Evolutionary conservation across 1,140 invertebrate genomes (phyloP).

Genomic region (Mya arenaria): DNA sequence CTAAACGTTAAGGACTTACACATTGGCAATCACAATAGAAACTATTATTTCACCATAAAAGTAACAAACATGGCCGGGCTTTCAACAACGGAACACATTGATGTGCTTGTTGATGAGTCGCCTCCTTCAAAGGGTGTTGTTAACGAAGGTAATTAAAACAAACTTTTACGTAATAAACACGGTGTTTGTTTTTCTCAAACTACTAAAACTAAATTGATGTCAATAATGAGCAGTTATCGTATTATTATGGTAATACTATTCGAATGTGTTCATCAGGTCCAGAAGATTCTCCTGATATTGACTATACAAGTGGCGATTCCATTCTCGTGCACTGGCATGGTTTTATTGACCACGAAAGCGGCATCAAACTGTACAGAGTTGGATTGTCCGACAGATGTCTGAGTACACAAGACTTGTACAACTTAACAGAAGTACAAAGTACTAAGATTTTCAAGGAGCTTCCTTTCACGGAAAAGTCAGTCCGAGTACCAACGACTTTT

Average conservation of each 20-base stretch:
- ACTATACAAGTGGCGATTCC: conserved; percentile 57
- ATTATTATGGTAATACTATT: too few species aligned
- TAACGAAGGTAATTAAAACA: too few species aligned
- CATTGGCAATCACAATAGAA: conserved; percentile 61
- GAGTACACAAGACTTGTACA: conserved; percentile 21
- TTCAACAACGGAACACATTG: conserved; percentile 27
- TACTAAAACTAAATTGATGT: too few species aligned
- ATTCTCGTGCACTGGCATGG: conserved; percentile 61
- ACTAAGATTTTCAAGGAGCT: neutral
- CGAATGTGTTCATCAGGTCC: too few species aligned
- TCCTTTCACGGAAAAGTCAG: neutral
- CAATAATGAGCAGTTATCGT: too few species aligned
- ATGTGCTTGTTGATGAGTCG: conserved; percentile 65
- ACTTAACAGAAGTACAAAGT: neutral
- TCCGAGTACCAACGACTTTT: conserved; percentile 26
- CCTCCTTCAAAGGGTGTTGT: conserved; percentile 58
- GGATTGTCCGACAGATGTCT: conserved; percentile 48
- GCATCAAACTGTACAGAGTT: conserved; percentile 57
- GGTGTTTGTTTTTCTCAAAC: too few species aligned
- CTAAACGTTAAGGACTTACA: conserved; percentile 50
- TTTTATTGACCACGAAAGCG: conserved; percentile 67
- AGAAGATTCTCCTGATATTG: conserved; percentile 51
- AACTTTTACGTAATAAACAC: too few species aligned
- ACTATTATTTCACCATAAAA: conserved; percentile 62
- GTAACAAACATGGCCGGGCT: conserved; percentile 60